Conservation (phyloP, 2,888 invertebrate genomes). For the Drosophila glabriapex region DNA sequence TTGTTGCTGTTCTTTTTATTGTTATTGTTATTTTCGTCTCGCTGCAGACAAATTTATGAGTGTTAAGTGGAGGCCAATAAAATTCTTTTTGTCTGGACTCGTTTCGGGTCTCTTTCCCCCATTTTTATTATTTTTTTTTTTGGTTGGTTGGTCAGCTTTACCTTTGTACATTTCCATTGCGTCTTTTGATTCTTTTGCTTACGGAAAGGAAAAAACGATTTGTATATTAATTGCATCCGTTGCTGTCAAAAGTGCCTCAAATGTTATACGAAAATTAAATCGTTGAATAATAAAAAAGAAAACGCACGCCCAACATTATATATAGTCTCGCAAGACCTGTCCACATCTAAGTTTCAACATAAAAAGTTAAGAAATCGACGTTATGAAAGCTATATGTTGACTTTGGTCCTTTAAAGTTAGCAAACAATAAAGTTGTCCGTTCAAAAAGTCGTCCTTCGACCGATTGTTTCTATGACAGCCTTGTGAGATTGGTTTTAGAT, state of each 20-base stretch:
- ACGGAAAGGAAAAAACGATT: not conserved
- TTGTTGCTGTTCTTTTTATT: not conserved
- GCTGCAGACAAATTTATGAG: conserved; percentile 81
- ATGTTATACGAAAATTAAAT: not conserved
- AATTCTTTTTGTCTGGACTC: conserved; percentile 73
- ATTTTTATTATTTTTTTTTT: not conserved
- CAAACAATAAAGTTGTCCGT: not conserved
- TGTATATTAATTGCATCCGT: conserved; percentile 28
- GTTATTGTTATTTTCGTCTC: conserved; percentile 31
- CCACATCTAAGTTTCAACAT: too few relatives aligned
- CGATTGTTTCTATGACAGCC: not conserved
- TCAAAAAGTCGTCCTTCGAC: not conserved
- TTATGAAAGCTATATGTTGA: too few relatives aligned
- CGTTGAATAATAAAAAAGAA: not conserved
- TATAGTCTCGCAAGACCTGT: not conserved
- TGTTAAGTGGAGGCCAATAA: conserved; percentile 82
- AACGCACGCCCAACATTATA: not conserved
- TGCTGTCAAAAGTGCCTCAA: not conserved
- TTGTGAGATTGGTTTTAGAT: not conserved
- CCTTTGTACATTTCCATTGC: conserved; percentile 20
- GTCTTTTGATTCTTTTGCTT: not conserved
- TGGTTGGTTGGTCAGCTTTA: conserved; percentile 10
- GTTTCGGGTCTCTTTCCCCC: conserved; percentile 15
- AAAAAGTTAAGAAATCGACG: too few relatives aligned
- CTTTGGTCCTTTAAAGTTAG: not conserved